Percentiles rank a stretch among this genome's conserved stretches.
Evolutionary conservation across 2,797 vertebrate species (phyloP).

Genomic region (Pseudotriccus pelzelni): DNA sequence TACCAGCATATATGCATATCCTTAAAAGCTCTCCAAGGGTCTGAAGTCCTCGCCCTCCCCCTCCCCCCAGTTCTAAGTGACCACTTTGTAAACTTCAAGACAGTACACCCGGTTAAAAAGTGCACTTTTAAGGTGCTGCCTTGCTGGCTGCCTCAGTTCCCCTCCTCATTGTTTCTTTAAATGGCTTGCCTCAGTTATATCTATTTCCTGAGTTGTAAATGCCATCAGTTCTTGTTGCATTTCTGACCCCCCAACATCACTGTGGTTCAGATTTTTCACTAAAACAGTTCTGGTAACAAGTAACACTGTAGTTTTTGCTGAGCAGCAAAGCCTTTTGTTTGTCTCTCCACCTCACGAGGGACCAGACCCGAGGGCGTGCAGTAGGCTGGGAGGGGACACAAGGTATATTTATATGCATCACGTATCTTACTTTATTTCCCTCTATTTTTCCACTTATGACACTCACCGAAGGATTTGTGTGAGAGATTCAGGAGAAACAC

Average conservation of each 20-base stretch:
- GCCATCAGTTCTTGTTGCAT: not conserved
- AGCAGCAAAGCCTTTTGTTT: not conserved
- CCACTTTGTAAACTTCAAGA: not conserved
- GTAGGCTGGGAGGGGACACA: not conserved
- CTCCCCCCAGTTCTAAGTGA: not conserved
- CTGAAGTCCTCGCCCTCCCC: not conserved
- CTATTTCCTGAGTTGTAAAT: not conserved
- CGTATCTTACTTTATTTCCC: not conserved
- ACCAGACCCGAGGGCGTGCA: not conserved
- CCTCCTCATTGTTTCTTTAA: not conserved
- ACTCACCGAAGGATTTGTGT: accelerated
- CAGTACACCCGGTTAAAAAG: no score
- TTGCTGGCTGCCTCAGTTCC: not conserved
- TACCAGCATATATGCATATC: not conserved
- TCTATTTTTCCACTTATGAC: not conserved
- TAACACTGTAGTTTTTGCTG: not conserved
- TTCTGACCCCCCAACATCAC: not conserved
- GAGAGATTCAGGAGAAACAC: not conserved
- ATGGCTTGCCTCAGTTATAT: no score
- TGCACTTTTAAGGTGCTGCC: not conserved
- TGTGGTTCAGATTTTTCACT: not conserved
- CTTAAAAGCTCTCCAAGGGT: not conserved
- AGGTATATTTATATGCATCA: not conserved
- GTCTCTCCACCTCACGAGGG: not conserved
- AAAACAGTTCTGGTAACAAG: not conserved